Percentiles rank a stretch among this genome's conserved stretches.
Conservation (phyloP, 2,113 vertebrate genomes). For the Chrysochloris asiatica region DNA sequence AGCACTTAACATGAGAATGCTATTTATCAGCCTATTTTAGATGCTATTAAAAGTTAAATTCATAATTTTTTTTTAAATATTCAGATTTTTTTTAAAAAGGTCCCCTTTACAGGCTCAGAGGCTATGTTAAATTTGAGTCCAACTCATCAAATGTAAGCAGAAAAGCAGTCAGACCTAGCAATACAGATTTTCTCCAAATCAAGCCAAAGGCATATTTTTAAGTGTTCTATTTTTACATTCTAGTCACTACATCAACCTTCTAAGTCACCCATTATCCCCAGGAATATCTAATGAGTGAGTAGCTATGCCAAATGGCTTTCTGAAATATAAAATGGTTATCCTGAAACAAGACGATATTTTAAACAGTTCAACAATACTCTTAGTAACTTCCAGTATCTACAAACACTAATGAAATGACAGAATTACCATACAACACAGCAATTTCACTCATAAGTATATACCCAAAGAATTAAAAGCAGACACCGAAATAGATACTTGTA, state of each 20-base stretch:
- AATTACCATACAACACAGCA: background rate
- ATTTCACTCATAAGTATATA: too few relatives aligned
- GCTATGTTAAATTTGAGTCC: background rate
- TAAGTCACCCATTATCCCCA: background rate
- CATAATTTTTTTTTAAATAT: too few relatives aligned
- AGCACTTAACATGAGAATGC: too few relatives aligned
- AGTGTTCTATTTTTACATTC: background rate
- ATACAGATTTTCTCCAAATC: background rate
- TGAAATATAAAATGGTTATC: conserved; percentile 35
- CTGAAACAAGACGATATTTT: conserved; percentile 5
- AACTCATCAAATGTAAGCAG: background rate
- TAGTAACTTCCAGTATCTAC: conserved; percentile 42
- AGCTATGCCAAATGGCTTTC: too few relatives aligned
- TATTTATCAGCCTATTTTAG: too few relatives aligned
- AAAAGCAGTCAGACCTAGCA: background rate
- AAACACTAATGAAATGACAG: background rate
- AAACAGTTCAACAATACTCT: conserved; percentile 26
- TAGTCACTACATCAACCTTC: background rate
- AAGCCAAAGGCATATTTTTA: background rate
- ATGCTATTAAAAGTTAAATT: too few relatives aligned
- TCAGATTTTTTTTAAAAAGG: too few relatives aligned
- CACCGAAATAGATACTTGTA: background rate
- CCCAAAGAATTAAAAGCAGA: background rate
- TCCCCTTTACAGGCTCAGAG: background rate
- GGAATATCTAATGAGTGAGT: background rate